Evolutionary conservation across 2,113 vertebrate genomes (phyloP).

Genomic region (Agapornis roseicollis): DNA sequence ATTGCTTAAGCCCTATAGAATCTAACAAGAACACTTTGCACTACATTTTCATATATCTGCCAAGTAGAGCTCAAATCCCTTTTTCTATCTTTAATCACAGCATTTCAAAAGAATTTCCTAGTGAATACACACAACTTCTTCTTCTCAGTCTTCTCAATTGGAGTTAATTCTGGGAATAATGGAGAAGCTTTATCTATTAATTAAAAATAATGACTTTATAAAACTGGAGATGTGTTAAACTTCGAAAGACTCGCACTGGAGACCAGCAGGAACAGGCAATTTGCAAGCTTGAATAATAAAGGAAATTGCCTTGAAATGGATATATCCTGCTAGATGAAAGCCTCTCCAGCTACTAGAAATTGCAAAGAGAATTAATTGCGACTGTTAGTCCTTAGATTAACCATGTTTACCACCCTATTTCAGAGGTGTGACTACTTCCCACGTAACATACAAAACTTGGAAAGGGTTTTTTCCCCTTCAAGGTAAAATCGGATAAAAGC

Average conservation of each 20-base stretch:
- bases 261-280: slow-evolving; percentile 29
- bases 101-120: slow-evolving; percentile 4
- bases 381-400: neutral
- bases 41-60: neutral
- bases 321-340: slow-evolving; percentile 14
- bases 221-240: slow-evolving; percentile 42
- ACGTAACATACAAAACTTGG: neutral
- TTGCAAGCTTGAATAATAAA: slow-evolving; percentile 25
- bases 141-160: neutral
- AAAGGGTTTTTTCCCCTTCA: neutral
- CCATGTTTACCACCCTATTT: neutral
- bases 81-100: slow-evolving; percentile 22
- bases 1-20: neutral
- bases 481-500: neutral
- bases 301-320: slow-evolving; percentile 43
- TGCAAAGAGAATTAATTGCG: slow-evolving; percentile 21
- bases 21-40: neutral
- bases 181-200: slow-evolving; percentile 59
- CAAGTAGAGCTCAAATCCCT: neutral
- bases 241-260: slow-evolving; percentile 3
- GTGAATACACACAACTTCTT: neutral
- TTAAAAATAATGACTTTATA: slow-evolving; percentile 66
- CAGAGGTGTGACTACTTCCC: neutral
- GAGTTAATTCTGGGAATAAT: slow-evolving; percentile 44
- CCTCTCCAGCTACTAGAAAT: neutral